Base-by-base conservation (phyloP, 1,140 invertebrate species). In the Bombus huntii region DNA sequence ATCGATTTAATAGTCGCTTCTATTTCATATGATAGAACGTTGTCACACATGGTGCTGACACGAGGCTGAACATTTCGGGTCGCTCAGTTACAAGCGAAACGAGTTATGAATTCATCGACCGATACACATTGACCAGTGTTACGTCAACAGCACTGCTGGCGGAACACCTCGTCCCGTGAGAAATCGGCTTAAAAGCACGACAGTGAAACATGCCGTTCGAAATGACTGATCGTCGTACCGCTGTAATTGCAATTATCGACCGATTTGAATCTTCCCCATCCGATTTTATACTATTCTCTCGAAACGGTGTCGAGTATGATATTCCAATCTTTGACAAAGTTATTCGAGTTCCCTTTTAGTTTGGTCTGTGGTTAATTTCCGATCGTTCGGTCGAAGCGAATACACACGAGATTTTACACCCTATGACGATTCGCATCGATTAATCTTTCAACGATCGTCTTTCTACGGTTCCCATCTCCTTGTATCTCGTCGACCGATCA, bases 121-220 rank as follows among this genome's bases (percentile, higher is more conserved):
- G 68, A n/a, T 39, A 13, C 10, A 65, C 34, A 75, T 72, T 80
- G 83, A 78, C 53, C 83, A n/a, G 76, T 44, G 68, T 80, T 80
- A 47, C 68, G 68, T 80, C 76, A 73, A 85, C 82, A 39, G 65
- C 74, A 59, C 53, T 62, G 37, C 22, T 22, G 37, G 34, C n/a
- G 37, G 47, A 70, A 77, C 68, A 70, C 25, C 75, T 59, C 34
- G 76, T 72, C 68, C 68, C 76, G 66, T 80, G 76, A 84, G 83
- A 84, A 84, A 84, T 85, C 83, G 83, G 68, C 57, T 80, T 72
- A 80, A 85, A 80, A 85, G 77, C 72, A 31, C 76, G 44, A 80
- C 68, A 66, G 18, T 12, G n/a, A 22, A 53, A 71, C 47, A 34
- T 8, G 78, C 22, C 65, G 31, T 6, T 22, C 25, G 31, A 65